Percentiles rank a stretch among this genome's conserved stretches.
These are phyloP conservation scores for Platynereis dumerilii DNA, from an alignment of 2,888 invertebrate genomes.

Conservation along the genomic window DNA sequence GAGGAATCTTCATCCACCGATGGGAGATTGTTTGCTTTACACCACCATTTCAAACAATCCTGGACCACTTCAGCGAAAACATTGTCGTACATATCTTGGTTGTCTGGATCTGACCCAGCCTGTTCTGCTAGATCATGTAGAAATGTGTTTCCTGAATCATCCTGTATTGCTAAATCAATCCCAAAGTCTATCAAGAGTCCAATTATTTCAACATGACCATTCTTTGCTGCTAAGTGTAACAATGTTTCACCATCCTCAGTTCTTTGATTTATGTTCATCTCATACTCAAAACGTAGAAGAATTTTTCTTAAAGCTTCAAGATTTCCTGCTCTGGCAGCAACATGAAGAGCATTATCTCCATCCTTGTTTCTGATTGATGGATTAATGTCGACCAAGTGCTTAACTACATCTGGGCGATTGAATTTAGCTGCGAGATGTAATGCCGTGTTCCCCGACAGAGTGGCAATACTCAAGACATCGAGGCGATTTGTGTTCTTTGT, in stretches of 20 bases:
- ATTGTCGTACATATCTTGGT: conserved; percentile 35
- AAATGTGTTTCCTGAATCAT: conserved; percentile 46
- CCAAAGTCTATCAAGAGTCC: conserved; percentile 23
- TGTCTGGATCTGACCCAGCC: conserved; percentile 34
- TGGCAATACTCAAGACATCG: conserved; percentile 26
- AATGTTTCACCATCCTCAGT: conserved; percentile 6
- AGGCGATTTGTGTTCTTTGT: not conserved
- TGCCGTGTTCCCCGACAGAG: conserved; percentile 44
- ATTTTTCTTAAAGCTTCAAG: no score
- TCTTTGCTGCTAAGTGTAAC: not conserved
- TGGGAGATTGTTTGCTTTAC: conserved; percentile 37
- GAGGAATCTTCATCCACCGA: conserved; percentile 39
- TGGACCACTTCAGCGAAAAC: conserved; percentile 41
- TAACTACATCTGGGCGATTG: not conserved
- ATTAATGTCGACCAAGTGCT: not conserved
- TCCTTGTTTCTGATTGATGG: conserved; percentile 38
- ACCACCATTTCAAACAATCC: conserved; percentile 46
- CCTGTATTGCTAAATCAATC: conserved; percentile 41
- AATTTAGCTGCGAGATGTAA: conserved; percentile 1
- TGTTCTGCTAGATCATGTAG: conserved; percentile 44
- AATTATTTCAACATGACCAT: not conserved
- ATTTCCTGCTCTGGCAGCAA: conserved; percentile 35
- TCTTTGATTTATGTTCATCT: not conserved
- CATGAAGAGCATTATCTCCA: conserved; percentile 49
- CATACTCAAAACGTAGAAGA: no score